Base-by-base conservation (phyloP, 2,888 invertebrate genomes). In the Podotricha telesiphe region DNA sequence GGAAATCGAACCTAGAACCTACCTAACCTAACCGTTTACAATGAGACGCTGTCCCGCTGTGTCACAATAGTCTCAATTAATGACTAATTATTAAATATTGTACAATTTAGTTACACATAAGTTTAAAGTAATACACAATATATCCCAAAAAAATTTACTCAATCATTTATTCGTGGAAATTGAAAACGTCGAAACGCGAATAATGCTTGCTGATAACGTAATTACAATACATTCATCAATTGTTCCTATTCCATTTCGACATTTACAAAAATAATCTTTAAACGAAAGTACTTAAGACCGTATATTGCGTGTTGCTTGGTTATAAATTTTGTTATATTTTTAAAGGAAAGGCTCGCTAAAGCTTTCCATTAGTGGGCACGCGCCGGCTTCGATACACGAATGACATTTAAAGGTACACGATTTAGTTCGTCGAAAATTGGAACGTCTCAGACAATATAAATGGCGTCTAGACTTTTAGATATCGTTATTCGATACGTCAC, bases 341-440 rank as follows among this genome's bases (percentile, higher is more conserved):
- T 73, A 81, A 86, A 85, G 81, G 80, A 85, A 84, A 83, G 82
- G 81, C 80, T 84, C 79, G 82, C 81, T 83, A 83, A 85, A 81
- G 87, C 90, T 87, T 89, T 90, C 90, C 90, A 91, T 91, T 91
- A 91, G 89, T 79, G 82, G 87, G 91, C 91, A 91, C 91, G 91
- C 87, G 91, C 89, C 87, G 85, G 80, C 81, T 80, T 86, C 86
- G 82, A 87, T 84, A 87, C 87, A 88, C 86, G 88, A 90, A 89
- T 88, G 87, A 87, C 88, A 88, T 88, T 88, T 89, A 83, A 80
- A 87, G 85, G 84, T 89, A 87, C 85, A 87, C 86, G 87, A 89
- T 87, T 89, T 85, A 80, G 85, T 74, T 73, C 69, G 83, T 86
- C 88, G 86, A 86, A 86, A 89, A 88, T 87, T 86, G 81, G 83